Percentiles rank a stretch among this genome's conserved stretches.
These are phyloP conservation scores for Ephialtes manifestator DNA, from an alignment of 2,888 invertebrate genomes.

Conservation along the genomic window DNA sequence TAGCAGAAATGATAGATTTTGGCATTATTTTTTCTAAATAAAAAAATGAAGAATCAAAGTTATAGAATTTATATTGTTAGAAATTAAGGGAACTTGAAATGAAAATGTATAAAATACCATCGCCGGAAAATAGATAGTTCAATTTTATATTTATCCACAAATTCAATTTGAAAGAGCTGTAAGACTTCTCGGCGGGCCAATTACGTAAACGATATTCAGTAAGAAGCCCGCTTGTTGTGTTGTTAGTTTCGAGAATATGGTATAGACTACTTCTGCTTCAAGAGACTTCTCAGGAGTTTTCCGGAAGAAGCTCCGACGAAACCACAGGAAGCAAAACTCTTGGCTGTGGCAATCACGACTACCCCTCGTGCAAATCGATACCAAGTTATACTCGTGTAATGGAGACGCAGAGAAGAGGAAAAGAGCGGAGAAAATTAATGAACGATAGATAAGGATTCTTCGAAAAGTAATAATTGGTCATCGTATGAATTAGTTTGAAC, in stretches of 20 bases:
- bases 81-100: not conserved
- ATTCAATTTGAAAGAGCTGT: not conserved
- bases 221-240: slow-evolving; percentile 9
- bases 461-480: slow-evolving; percentile 72
- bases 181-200: not conserved
- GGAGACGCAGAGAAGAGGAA: slow-evolving; percentile 54
- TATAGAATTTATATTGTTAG: not conserved
- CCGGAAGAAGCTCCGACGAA: slow-evolving; percentile 22
- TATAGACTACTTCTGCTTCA: slow-evolving; percentile 13
- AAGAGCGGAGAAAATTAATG: slow-evolving; percentile 70
- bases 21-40: too few relatives aligned
- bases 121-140: not conserved
- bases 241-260: slow-evolving; percentile 27
- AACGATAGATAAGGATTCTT: slow-evolving; percentile 72
- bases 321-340: slow-evolving; percentile 28
- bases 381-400: slow-evolving; percentile 33
- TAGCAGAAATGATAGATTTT: too few relatives aligned
- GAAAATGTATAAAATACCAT: not conserved
- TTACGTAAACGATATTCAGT: slow-evolving; percentile 27
- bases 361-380: slow-evolving; percentile 2
- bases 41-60: too few relatives aligned
- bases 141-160: not conserved
- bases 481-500: slow-evolving; percentile 45
- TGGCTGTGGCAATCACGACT: slow-evolving; percentile 22
- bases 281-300: slow-evolving; percentile 33